Evolutionary conservation across 2,888 invertebrate species (phyloP), one percentile per base, ranked within the genome.

Genomic region (Noctua janthe): DNA sequence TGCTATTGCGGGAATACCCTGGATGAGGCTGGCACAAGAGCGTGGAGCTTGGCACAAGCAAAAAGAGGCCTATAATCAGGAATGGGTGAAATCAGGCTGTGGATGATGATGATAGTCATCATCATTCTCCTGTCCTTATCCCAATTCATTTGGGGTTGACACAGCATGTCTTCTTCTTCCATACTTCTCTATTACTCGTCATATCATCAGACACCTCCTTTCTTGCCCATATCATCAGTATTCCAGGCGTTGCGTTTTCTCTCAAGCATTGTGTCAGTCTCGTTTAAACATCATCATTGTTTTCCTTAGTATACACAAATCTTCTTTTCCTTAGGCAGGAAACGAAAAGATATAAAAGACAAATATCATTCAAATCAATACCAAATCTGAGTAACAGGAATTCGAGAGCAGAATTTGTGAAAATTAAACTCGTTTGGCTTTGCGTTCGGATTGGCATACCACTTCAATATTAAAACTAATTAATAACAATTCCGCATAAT

Each of bases 401-500:
- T 79, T 79, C 69, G 59, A 84, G 84, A 56, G 62, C 62, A 69
- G 71, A 84, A 39, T 84, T 71, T 39, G 51, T 74, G 66, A 66
- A 84, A 74, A 80, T 80, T 2, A 62, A 84, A 84, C 85, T 71
- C 11, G 81, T 83, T 85, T 84, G 54, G 23, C 47, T 80, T 54
- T 80, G 73, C 59, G 66, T 62, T 80, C 54, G 39, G 66, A 74
- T 85, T 80, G 73, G 81, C 81, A 74, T 80, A 66, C 73, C 80
- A 74, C 39, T 80, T 71, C 51, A 71, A 80, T 80, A 85, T 71
- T 62, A 39, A 47, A 62, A 82, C 69, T 80, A 83, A 84, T 83
- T 84, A 83, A 71, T 83, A 83, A 84, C 74, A 81, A 85, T 74
- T 74, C 67, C 39, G 71, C 76, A 67, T 84, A 84, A 74, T 80